Percentiles rank a stretch among this genome's conserved stretches.
phyloP scores from a whole-genome alignment of 2,113 vertebrate species.

The Cyanocitta stelleri region DNA sequence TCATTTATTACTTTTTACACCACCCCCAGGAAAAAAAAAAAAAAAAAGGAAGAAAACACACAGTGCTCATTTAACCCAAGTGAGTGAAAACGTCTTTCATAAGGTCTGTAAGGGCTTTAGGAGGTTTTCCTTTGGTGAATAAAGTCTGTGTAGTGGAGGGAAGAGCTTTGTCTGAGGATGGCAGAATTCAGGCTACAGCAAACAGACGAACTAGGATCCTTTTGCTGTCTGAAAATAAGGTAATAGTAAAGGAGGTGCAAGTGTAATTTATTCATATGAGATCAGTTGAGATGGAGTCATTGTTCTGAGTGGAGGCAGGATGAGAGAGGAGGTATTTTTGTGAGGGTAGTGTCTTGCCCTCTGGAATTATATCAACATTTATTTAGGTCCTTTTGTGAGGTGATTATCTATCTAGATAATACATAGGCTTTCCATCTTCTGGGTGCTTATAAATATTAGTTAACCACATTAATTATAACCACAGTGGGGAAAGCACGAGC shows the following conservation, averaged over 20 bases:
- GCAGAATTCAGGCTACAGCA: neutral
- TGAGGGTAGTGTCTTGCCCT: neutral
- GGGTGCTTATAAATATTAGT: neutral
- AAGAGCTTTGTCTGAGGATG: constrained; percentile 2
- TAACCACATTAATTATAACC: neutral
- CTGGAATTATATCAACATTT: neutral
- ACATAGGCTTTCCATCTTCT: neutral
- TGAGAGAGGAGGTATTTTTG: neutral
- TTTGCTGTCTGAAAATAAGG: neutral
- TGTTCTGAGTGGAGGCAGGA: neutral
- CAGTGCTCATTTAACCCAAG: constrained; percentile 66
- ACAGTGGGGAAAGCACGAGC: neutral
- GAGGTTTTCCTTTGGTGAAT: constrained; percentile 53
- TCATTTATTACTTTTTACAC: constrained; percentile 66
- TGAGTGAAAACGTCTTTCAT: constrained; percentile 76
- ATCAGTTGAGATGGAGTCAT: neutral
- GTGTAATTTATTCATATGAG: neutral
- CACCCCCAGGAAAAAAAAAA: neutral
- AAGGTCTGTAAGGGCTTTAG: constrained; percentile 37
- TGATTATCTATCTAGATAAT: neutral
- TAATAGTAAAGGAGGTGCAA: neutral
- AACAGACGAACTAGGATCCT: neutral
- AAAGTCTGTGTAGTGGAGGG: constrained; percentile 62
- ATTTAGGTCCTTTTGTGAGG: neutral
- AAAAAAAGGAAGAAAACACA: constrained; percentile 42